Conservation (phyloP, 1,140 invertebrate species). For the Atta colombica region DNA sequence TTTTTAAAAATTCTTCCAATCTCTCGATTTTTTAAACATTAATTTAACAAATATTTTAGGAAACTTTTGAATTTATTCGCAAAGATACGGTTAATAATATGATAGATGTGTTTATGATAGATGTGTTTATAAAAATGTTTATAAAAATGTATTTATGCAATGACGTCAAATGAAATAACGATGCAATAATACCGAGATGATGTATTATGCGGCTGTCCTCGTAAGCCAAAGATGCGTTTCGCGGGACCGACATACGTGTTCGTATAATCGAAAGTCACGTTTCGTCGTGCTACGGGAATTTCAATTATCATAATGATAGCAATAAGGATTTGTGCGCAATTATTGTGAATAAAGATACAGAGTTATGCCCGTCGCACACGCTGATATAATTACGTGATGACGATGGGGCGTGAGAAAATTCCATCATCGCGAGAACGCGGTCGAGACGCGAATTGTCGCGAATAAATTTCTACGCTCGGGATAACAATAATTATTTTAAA, state of each 20-base stretch:
- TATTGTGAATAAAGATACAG: constrained; percentile 28
- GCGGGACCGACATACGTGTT: constrained; percentile 1
- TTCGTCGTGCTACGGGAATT: constrained; percentile 22
- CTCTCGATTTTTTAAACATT: neutral
- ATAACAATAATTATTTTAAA: constrained; percentile 8
- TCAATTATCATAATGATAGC: constrained; percentile 57
- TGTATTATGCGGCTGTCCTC: neutral
- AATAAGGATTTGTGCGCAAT: constrained; percentile 32
- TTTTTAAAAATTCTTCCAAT: neutral
- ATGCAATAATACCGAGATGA: neutral
- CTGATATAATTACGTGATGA: constrained; percentile 56
- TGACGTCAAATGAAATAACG: constrained; percentile 24
- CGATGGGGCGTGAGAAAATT: constrained; percentile 46
- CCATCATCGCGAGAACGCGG: neutral
- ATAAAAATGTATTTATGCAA: constrained; percentile 24
- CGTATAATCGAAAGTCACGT: constrained; percentile 46
- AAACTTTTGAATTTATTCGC: neutral
- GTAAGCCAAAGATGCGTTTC: neutral
- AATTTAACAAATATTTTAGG: neutral
- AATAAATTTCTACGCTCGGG: constrained; percentile 23
- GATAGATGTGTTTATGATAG: neutral
- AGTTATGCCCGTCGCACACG: constrained; percentile 16
- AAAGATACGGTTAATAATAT: neutral
- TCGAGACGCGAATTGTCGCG: neutral
- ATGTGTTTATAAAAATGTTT: neutral